Percentiles rank a stretch among this genome's conserved stretches.
Conservation (phyloP, 1,140 invertebrate species). For the Macrosteles quadrilineatus region DNA sequence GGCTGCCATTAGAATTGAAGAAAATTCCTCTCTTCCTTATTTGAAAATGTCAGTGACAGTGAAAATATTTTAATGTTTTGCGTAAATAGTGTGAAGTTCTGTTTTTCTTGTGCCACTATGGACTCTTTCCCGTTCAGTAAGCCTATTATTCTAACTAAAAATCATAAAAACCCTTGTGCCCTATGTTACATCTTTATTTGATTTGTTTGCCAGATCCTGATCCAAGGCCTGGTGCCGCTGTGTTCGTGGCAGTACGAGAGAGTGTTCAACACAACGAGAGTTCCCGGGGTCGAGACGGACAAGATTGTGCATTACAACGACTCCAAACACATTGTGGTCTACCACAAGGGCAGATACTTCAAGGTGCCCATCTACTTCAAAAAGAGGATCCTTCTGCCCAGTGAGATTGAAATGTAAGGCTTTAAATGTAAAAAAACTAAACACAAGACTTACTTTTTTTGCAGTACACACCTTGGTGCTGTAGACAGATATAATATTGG, state of each 20-base stretch:
- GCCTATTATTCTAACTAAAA: no score
- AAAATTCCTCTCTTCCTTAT: no score
- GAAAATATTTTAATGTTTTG: no score
- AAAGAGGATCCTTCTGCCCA: conserved; percentile 77
- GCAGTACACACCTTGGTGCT: no score
- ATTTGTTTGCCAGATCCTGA: conserved; percentile 84
- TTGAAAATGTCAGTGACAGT: no score
- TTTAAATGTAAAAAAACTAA: not conserved
- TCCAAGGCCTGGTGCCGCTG: conserved; percentile 90
- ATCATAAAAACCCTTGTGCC: no score
- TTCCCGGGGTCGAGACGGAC: conserved; percentile 92
- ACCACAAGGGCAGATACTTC: conserved; percentile 93
- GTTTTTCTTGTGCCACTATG: no score
- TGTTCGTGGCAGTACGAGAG: conserved; percentile 99
- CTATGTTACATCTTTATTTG: no score
- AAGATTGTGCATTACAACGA: conserved; percentile 85
- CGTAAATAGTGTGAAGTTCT: no score
- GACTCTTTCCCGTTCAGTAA: no score
- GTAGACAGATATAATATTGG: no score
- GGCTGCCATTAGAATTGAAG: no score
- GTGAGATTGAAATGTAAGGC: conserved; percentile 86
- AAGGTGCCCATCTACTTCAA: conserved; percentile 90
- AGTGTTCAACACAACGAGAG: conserved; percentile 93
- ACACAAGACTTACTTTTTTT: not conserved
- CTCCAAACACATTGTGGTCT: conserved; percentile 91